Evolutionary conservation across 2,888 invertebrate genomes (phyloP).

Genomic region (Chloromyia formosa): DNA sequence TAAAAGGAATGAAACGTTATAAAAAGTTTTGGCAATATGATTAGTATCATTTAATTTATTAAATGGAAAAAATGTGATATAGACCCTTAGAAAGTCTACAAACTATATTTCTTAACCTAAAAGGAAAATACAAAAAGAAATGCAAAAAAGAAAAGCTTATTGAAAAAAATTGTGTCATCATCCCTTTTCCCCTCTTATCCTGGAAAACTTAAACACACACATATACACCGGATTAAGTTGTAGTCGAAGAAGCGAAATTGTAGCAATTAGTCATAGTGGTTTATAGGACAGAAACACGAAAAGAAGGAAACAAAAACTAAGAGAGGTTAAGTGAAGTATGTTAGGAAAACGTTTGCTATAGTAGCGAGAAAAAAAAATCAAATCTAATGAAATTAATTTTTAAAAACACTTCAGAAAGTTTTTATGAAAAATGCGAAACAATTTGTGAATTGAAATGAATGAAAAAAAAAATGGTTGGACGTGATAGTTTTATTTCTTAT

Average conservation of each 20-base stretch:
- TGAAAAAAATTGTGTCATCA: neutral
- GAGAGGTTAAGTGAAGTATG: no score
- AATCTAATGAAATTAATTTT: no score
- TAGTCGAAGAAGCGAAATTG: neutral
- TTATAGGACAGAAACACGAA: neutral
- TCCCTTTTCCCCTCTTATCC: neutral
- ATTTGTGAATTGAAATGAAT: no score
- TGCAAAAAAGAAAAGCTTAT: neutral
- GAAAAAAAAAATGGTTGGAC: no score
- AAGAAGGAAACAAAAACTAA: neutral
- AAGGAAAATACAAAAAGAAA: slow-evolving; percentile 7
- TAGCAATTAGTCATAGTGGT: neutral
- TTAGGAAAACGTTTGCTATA: no score
- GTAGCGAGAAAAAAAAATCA: no score
- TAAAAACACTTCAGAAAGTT: no score
- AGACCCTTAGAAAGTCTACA: slow-evolving; percentile 40
- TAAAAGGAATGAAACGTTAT: neutral
- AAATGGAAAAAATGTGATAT: slow-evolving; percentile 38
- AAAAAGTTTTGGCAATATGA: slow-evolving; percentile 16
- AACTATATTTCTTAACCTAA: slow-evolving; percentile 16
- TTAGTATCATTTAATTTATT: neutral
- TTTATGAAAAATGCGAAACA: no score
- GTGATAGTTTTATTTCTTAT: no score
- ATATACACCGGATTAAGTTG: neutral
- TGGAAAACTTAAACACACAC: neutral